Evolutionary conservation across 2,113 vertebrate species (phyloP).

Genomic region (Mobula hypostoma): DNA sequence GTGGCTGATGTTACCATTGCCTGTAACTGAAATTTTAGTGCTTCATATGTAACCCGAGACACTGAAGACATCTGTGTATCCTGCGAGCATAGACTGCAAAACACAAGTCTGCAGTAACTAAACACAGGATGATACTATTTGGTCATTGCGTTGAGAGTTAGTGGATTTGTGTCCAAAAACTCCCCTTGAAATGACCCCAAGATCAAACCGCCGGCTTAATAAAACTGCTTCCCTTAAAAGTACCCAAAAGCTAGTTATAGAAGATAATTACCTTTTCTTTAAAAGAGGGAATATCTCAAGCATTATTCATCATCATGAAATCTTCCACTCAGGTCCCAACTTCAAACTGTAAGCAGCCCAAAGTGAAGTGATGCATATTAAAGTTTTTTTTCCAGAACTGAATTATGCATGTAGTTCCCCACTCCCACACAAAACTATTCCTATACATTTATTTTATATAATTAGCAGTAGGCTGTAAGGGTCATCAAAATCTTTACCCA

Average conservation of each 20-base stretch:
- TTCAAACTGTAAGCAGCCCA: not conserved
- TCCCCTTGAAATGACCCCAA: slow-evolving; percentile 26
- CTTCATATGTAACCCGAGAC: not conserved
- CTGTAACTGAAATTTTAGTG: no score
- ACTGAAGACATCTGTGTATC: not conserved
- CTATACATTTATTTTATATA: no score
- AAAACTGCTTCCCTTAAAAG: not conserved
- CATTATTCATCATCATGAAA: not conserved
- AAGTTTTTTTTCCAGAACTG: no score
- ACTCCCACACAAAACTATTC: no score
- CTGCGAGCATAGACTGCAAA: slow-evolving; percentile 21
- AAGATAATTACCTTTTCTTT: no score
- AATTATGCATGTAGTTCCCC: no score
- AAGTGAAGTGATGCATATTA: not conserved
- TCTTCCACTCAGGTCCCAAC: not conserved
- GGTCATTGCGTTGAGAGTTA: slow-evolving; percentile 22
- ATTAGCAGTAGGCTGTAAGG: not conserved
- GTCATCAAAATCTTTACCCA: not conserved
- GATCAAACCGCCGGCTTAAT: no score
- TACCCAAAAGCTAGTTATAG: no score
- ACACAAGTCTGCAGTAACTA: not conserved
- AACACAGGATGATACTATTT: slow-evolving; percentile 3
- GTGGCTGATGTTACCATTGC: no score
- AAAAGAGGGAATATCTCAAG: no score
- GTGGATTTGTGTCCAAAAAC: not conserved